Base-by-base conservation (phyloP, 64 coral and sea anemone genomes). In the Stichodactyla mertensii region DNA sequence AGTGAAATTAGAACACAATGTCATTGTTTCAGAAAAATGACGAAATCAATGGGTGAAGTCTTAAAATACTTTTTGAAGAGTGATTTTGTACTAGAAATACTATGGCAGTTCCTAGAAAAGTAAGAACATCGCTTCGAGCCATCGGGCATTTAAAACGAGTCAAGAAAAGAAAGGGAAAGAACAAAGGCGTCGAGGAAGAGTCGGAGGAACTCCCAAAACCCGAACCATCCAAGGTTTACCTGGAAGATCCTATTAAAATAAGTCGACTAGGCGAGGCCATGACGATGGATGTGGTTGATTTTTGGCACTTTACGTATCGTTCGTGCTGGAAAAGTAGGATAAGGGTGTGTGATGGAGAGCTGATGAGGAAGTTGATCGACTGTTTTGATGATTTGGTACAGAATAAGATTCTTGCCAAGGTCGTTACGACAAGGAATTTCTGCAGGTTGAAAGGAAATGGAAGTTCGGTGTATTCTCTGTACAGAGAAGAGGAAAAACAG, bases 371-470 rank as follows among this genome's bases (percentile, higher is more conserved):
- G 83, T 13, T 85, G 60, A 8, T 85, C 2, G 83, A 85, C 16
- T 61, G 55, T 85, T 85, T 28, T 12, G 83, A 85, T 16, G 60
- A 85, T 64, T 55, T 85, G 8, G 83, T 52, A 8, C 83, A 85
- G 57, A 85, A 85, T 13, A 85, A 85, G 56, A 85, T 85, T 58
- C 14, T 85, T 55, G 60, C 24, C 16, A 85, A 85, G 56, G 57
- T 85, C 6, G 56, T 85, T 10, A 85, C 83, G 16, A 85, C 83
- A 52, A 57, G 83, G 23, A 85, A 85, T 51, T 85, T 85, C 23
- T 45, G 83, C 60, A 85, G 19, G 55, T 16, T 4, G 8, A 16
- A 85, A 5, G 55, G n/a, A 55, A 22, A 82, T 55, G 53, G 31
- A 81, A 26, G 18, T 6, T 52, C 78, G 11, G 13, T 15, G 4